Evolutionary conservation across 2,888 invertebrate species (phyloP), one percentile per base, ranked within the genome.

Genomic region (Julus scanicus): DNA sequence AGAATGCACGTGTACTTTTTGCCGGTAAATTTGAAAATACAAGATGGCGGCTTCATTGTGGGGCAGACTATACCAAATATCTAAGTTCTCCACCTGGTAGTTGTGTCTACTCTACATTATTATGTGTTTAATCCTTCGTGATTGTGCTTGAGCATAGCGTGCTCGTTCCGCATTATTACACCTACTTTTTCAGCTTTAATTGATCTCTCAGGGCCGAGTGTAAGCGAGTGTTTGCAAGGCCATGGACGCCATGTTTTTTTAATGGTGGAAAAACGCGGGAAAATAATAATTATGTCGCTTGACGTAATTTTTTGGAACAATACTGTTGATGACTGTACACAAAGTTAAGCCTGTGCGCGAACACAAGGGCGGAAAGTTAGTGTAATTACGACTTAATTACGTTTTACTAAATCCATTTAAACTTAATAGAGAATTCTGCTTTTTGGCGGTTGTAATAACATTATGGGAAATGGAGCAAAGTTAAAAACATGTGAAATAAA

Each of bases 141-240:
- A 63, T 63, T 71, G 71, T n/a, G 71, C 29, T 29, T 71, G 71
- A 71, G 29, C 71, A 71, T 71, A 63, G 71, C 71, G 71, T 71
- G 71, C 29, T 71, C 71, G 71, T 71, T 71, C 29, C 71, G 71
- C 71, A 71, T 71, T 71, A 71, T 71, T 71, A 71, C 71, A 71
- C 71, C 71, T 71, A 29, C 29, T 71, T 71, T 71, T 71, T 71
- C 29, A 11, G 71, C 71, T 71, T 53, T 71, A 71, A 71, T 71
- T 71, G 71, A 71, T 71, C 71, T 71, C 71, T 71, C 71, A 71
- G 71, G 71, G 71, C 71, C 71, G 71, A 29, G 29, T 9, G 29
- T 29, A 29, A 63, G 63, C 20, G 63, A 63, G 63, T n/a, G 20
- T n/a, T 20, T 71, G n/a, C 71, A 71, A 71, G 71, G 71, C 71